Evolutionary conservation across 2,797 vertebrate species (phyloP), one percentile per base, ranked within the genome.

Genomic region (Propithecus deckenii): DNA sequence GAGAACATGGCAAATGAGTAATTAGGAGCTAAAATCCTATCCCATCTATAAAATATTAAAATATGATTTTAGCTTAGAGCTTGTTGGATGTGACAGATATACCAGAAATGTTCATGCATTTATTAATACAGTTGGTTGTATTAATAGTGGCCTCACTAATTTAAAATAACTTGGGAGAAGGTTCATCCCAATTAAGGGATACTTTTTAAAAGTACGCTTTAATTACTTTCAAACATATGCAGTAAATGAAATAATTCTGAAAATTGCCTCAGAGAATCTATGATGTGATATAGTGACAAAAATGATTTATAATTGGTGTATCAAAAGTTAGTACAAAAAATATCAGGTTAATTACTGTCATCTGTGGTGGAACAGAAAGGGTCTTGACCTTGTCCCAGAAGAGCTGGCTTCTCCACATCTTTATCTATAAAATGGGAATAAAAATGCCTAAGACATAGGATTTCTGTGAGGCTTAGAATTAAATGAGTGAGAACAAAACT

Each of bases 71-170:
- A 83, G 84, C 91, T 95, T 94, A 96, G 89, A 96, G 89, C 75
- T 80, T 89, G 43, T 86, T 94, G 84, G 80, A 95, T 90, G 25
- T 96, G 89, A 94, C 67, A 94, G 79, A 96, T 87, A 92, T 78
- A 90, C 78, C 78, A 95, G 95, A 97, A 96, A 95, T 92, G 85
- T 67, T 96, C 96, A 88, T 95, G 87, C 91, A 97, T 97, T 94
- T 97, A 98, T 97, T 97, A 98, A 97, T 96, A 81, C n/a, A 86
- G 94, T 96, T 97, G 87, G 93, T 96, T 97, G 72, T 95, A 90
- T 95, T 96, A 97, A 96, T 90, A 92, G 97, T 96, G 94, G 97
- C 86, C 94, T 90, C 84, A 95, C 93, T 95, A 93, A 97, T 96
- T 97, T 96, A 96, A 96, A 98, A 86, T 83, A 97, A 97, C 94